phyloP scores from a whole-genome alignment of 2,888 invertebrate species.

The Drosophila rellima region DNA sequence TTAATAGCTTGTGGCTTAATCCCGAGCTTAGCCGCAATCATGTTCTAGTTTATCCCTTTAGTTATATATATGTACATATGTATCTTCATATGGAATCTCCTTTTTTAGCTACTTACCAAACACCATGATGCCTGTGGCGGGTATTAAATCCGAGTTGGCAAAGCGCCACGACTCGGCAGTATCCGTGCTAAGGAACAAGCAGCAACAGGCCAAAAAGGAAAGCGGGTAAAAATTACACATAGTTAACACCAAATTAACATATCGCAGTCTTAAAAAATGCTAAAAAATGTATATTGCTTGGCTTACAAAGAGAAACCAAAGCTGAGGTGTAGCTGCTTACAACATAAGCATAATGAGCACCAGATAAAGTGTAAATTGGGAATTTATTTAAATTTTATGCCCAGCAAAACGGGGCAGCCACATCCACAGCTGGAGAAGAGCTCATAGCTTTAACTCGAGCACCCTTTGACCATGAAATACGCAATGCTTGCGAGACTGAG shows the following conservation, averaged over 20 bases:
- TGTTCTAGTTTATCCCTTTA: conserved; percentile 12
- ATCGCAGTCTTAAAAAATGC: conserved; percentile 45
- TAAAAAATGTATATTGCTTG: conserved; percentile 40
- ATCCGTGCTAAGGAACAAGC: conserved; percentile 87
- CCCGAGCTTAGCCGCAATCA: conserved; percentile 13
- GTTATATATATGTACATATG: neutral
- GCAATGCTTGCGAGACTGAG: conserved; percentile 5
- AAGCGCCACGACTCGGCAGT: conserved; percentile 90
- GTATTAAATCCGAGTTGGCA: conserved; percentile 90
- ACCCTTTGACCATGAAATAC: conserved; percentile 59
- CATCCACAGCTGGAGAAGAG: conserved; percentile 1
- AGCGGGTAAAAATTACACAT: conserved; percentile 64
- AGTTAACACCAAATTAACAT: conserved; percentile 82
- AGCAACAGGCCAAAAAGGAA: conserved; percentile 18
- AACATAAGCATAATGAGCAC: conserved; percentile 35
- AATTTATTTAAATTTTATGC: conserved; percentile 82
- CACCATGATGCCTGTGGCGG: conserved; percentile 93
- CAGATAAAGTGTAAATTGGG: conserved; percentile 75
- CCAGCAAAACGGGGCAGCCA: conserved; percentile 18
- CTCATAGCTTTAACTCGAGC: conserved; percentile 37
- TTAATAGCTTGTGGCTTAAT: conserved; percentile 15
- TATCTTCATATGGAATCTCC: neutral
- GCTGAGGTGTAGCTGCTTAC: conserved; percentile 15
- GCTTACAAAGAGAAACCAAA: conserved; percentile 19
- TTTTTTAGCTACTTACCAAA: conserved; percentile 88